Conservation (phyloP, 2,888 invertebrate species). For the Didymodactylos carnosus region DNA sequence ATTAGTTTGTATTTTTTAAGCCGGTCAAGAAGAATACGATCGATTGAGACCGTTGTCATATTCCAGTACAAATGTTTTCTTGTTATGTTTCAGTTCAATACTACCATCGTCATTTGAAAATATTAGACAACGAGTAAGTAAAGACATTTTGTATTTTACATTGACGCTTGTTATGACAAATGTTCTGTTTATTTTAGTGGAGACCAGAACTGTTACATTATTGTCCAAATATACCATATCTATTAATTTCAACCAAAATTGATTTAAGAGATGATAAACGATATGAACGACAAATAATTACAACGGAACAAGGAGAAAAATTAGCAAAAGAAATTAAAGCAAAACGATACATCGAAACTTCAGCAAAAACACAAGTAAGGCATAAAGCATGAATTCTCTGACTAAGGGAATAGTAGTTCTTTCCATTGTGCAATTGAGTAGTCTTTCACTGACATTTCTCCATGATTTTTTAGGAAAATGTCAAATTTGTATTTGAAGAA, state of each 20-base stretch:
- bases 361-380: slow-evolving; percentile 75
- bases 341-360: slow-evolving; percentile 96
- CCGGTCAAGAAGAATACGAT: slow-evolving; percentile 25
- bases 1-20: neutral
- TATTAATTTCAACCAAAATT: slow-evolving; percentile 85
- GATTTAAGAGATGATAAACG: slow-evolving; percentile 87
- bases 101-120: slow-evolving; percentile 22
- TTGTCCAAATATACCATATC: slow-evolving; percentile 92
- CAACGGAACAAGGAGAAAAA: slow-evolving; percentile 84
- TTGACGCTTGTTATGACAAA: too few relatives aligned
- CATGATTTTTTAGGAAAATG: slow-evolving; percentile 55
- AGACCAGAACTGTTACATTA: slow-evolving; percentile 98
- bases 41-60: slow-evolving; percentile 25
- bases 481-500: slow-evolving; percentile 98
- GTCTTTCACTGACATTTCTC: neutral
- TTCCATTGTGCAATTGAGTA: neutral
- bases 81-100: slow-evolving; percentile 25
- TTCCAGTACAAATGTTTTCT: slow-evolving; percentile 26
- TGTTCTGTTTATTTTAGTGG: slow-evolving; percentile 50
- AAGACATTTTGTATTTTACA: too few relatives aligned
- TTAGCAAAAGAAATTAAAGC: slow-evolving; percentile 89
- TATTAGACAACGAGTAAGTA: slow-evolving; percentile 35
- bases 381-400: slow-evolving; percentile 92
- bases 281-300: slow-evolving; percentile 93
- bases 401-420: too few relatives aligned